Evolutionary conservation across 2,113 vertebrate species (phyloP).

Genomic region (Festucalex cinctus): DNA sequence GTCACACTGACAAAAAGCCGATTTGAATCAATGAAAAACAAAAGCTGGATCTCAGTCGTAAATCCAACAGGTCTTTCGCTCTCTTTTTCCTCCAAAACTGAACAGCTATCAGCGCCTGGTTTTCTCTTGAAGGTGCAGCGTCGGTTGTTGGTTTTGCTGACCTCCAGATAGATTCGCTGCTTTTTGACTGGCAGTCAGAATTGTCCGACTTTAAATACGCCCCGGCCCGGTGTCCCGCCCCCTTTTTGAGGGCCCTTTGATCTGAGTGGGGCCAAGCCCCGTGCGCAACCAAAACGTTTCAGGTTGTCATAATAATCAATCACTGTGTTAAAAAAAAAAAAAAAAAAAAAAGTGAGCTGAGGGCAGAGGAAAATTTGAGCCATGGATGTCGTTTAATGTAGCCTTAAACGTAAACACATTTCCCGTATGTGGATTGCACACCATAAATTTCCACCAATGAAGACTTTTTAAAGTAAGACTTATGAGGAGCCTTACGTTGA

Average conservation of each 20-base stretch:
- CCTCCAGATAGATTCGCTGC: constrained; percentile 49
- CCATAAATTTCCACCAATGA: neutral
- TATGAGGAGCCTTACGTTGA: neutral
- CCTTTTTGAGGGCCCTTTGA: constrained; percentile 71
- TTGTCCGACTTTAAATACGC: constrained; percentile 65
- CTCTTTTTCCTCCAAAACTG: neutral
- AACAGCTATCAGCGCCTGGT: neutral
- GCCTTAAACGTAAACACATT: neutral
- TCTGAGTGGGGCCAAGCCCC: constrained; percentile 62
- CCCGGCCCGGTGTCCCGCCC: constrained; percentile 64
- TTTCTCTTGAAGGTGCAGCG: constrained; percentile 14
- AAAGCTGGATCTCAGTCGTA: constrained; percentile 38
- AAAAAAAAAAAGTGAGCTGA: too few relatives aligned
- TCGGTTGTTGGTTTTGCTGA: constrained; percentile 30
- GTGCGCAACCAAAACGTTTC: constrained; percentile 72
- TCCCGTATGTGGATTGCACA: neutral
- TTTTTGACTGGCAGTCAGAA: constrained; percentile 45
- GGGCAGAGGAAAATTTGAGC: neutral
- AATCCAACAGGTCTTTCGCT: constrained; percentile 49
- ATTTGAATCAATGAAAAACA: constrained; percentile 15
- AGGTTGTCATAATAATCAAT: constrained; percentile 72
- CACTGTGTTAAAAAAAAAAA: constrained; percentile 36
- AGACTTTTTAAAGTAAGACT: neutral
- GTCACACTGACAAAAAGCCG: constrained; percentile 8
- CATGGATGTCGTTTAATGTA: neutral